Evolutionary conservation across 2,113 vertebrate genomes (phyloP), one percentile per base, ranked within the genome.

Genomic region (Lophius piscatorius): DNA sequence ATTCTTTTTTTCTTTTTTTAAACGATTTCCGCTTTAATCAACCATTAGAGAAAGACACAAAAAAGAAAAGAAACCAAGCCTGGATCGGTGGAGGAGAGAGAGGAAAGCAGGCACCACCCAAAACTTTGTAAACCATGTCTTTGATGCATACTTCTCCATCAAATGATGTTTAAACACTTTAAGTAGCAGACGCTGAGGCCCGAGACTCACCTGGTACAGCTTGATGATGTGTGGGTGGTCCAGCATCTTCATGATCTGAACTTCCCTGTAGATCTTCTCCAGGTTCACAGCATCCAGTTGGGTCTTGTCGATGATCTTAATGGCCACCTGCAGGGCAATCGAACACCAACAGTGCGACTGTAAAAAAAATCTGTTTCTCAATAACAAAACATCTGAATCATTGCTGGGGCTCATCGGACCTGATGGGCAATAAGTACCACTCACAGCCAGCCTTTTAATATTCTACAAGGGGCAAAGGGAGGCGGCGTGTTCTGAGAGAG

Each of bases 281-380:
- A 98, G 89, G 65, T 98, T 98, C 58, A 98, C 94, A 35, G 94
- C 94, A 81, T 98, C 96, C 87, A 98, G 92, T 81, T 98, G 97
- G 69, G 95, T 98, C 86, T 98, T 98, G 88, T 98, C 96, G 13
- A 98, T 98, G 82, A 99, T 98, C 93, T 99, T 99, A 89, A 99
- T 99, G 59, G 95, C 96, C 86, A 98, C 96, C 97, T 98, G 90
- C 49, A 87, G 62, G 70, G 24, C 20, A 9, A 85, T 16, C 9
- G 79, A 2, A 63, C 46, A 77, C 63, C 80, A 82, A 49, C 13
- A 10, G 45, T n/a, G n/a, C 26, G 23, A n/a, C 13, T 28, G 28
- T 34, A 26, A 71, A 54, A n/a, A n/a, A 29, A 63, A 42, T 60
- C 18, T 1, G 17, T 51, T 71, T 48, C 33, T 49, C 22, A 35